Evolutionary conservation across 2,113 vertebrate species (phyloP).

Genomic region (Physeter macrocephalus): DNA sequence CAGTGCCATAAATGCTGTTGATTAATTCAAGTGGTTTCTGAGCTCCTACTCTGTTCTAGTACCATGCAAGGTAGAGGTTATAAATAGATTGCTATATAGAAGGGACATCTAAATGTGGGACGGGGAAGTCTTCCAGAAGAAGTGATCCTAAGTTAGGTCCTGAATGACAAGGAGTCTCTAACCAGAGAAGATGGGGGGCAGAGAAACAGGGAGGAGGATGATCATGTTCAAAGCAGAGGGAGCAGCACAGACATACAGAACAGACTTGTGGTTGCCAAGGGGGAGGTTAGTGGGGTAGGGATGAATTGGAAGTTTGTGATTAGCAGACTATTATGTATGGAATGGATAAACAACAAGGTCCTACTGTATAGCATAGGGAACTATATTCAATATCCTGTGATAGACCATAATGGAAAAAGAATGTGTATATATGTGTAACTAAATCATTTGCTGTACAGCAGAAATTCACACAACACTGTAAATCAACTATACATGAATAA

Average conservation of each 20-base stretch:
- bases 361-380: neutral
- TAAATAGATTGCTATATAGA: neutral
- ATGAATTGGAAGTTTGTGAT: neutral
- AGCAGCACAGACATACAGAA: neutral
- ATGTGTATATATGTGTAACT: neutral
- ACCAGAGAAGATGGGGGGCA: neutral
- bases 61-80: neutral
- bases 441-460: neutral
- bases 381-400: neutral
- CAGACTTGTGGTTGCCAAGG: neutral
- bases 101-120: neutral
- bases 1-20: neutral
- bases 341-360: neutral
- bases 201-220: neutral
- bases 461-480: neutral
- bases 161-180: neutral
- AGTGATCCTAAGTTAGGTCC: neutral
- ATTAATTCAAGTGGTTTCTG: neutral
- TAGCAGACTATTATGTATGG: neutral
- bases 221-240: neutral
- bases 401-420: neutral
- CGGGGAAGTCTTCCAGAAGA: neutral
- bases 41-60: neutral
- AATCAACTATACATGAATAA: neutral
- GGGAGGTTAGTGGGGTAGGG: neutral